A percentile compares a stretch with the other conserved stretches of the same genome.
phyloP scores from a whole-genome alignment of 35 echinoderm and acorn worm species.

The Lytechinus pictus region DNA sequence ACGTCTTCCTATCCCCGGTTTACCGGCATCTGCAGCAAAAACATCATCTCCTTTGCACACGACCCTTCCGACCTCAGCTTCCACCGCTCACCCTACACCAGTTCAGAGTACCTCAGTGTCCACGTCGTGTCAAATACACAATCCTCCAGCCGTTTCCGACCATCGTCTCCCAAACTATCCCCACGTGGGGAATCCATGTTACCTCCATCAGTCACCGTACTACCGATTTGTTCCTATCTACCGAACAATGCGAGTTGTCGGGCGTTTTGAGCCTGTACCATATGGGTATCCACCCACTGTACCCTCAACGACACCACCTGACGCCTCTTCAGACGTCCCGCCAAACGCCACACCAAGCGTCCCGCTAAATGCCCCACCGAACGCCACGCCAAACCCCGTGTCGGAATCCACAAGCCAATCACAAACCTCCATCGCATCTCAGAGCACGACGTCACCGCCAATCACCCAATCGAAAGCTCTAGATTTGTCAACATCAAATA shows the following conservation, averaged over 20 bases:
- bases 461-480: not conserved
- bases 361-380: not conserved
- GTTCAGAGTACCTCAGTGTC: not conserved
- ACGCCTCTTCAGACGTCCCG: not conserved
- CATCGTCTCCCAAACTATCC: not conserved
- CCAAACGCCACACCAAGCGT: too few species aligned
- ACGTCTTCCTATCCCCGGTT: not conserved
- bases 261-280: not conserved
- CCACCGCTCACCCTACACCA: not conserved
- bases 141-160: not conserved
- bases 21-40: not conserved
- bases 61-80: not conserved
- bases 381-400: not conserved
- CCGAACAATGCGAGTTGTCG: conserved; percentile 19
- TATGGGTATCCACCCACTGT: not conserved
- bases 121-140: not conserved
- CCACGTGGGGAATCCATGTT: not conserved
- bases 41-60: not conserved
- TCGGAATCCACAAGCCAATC: not conserved
- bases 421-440: not conserved
- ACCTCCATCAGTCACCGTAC: not conserved
- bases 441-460: not conserved
- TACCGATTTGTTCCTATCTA: conserved; percentile 35
- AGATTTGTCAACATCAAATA: conserved; percentile 34
- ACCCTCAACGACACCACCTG: not conserved